phyloP scores from a whole-genome alignment of 2,113 vertebrate genomes.

The Chinchilla lanigera region DNA sequence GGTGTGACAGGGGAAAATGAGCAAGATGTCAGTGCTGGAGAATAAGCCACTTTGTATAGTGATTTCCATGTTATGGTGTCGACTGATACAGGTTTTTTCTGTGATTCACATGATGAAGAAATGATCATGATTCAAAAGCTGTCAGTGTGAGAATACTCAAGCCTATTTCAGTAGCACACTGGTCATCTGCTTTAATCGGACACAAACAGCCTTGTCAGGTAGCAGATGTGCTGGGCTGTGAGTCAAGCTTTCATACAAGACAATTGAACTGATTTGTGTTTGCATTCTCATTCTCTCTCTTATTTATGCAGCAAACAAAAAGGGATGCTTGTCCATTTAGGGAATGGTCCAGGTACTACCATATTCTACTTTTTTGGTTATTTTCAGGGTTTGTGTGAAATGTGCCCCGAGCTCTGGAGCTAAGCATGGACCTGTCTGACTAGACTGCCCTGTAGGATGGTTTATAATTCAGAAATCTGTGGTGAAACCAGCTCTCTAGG shows the following conservation, averaged over 20 bases:
- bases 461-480: neutral
- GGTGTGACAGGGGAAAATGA: neutral
- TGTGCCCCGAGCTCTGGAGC: neutral
- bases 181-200: slow-evolving; percentile 62
- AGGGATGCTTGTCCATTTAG: neutral
- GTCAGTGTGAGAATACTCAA: slow-evolving; percentile 43
- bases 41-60: slow-evolving; percentile 29
- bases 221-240: slow-evolving; percentile 51
- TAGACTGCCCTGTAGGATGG: neutral
- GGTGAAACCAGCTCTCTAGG: neutral
- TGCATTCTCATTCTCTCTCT: slow-evolving; percentile 61
- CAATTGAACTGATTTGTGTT: slow-evolving; percentile 70
- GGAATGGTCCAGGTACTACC: neutral
- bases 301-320: neutral
- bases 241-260: slow-evolving; percentile 66
- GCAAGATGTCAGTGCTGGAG: neutral
- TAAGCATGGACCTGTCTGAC: neutral
- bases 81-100: slow-evolving; percentile 24
- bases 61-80: slow-evolving; percentile 14
- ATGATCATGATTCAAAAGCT: slow-evolving; percentile 66
- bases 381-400: neutral
- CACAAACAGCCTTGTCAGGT: slow-evolving; percentile 65
- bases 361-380: neutral
- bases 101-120: slow-evolving; percentile 43
- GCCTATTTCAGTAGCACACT: neutral